These are phyloP conservation scores for Nanger granti DNA, from an alignment of 2,113 vertebrate species.

Conservation along the genomic window DNA sequence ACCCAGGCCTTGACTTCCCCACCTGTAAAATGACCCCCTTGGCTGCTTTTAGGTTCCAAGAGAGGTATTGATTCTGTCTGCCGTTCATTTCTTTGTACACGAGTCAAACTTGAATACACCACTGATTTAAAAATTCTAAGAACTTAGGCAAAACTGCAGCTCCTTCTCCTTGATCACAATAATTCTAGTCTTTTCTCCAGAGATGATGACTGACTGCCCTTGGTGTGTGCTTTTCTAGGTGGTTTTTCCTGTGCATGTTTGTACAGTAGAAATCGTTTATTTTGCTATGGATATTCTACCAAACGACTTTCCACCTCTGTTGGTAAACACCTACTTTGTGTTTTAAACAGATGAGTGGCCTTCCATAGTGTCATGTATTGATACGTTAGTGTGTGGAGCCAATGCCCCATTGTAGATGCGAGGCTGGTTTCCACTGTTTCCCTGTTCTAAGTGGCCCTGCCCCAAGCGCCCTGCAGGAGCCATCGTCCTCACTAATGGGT, in stretches of 20 bases:
- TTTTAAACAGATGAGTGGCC: background rate
- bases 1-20: background rate
- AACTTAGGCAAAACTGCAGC: background rate
- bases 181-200: background rate
- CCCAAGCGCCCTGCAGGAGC: background rate
- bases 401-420: accelerated
- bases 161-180: background rate
- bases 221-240: background rate
- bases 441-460: background rate
- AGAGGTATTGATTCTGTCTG: background rate
- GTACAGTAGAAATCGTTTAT: background rate
- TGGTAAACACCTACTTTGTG: background rate
- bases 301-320: background rate
- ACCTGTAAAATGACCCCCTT: background rate
- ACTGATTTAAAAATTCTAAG: background rate
- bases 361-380: accelerated
- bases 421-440: background rate
- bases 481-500: background rate
- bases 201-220: background rate
- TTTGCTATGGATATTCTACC: background rate
- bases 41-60: background rate
- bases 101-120: background rate
- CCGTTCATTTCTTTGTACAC: background rate
- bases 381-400: background rate
- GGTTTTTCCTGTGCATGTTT: background rate